phyloP scores from a whole-genome alignment of 1,140 invertebrate species.

The Microvelia longipes region DNA sequence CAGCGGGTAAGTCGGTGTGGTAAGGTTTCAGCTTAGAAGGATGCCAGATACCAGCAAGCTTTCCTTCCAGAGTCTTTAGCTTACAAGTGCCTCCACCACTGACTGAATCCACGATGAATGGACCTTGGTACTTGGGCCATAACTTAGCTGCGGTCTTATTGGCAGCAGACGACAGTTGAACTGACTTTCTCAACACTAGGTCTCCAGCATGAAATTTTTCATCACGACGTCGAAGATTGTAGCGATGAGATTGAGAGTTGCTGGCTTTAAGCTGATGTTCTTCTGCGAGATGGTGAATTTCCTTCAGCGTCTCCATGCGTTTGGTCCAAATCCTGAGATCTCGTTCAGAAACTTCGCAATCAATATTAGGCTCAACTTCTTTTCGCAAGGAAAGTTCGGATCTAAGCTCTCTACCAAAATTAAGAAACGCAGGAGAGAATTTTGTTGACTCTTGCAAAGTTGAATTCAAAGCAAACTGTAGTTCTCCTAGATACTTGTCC shows the following conservation, averaged over 20 bases:
- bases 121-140: too few relatives aligned
- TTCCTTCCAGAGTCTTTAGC: too few relatives aligned
- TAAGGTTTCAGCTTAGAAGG: too few relatives aligned
- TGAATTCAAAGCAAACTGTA: not conserved
- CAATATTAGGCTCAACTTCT: not conserved
- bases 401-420: not conserved
- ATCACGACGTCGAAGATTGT: not conserved
- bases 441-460: not conserved
- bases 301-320: too few relatives aligned
- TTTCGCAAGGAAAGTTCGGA: not conserved
- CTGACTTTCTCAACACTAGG: not conserved
- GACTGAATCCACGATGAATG: too few relatives aligned
- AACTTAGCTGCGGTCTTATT: too few relatives aligned
- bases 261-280: not conserved
- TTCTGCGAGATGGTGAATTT: not conserved
- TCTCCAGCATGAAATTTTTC: not conserved
- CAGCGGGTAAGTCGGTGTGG: too few relatives aligned
- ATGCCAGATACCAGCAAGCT: too few relatives aligned
- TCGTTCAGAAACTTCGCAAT: not conserved
- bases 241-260: not conserved
- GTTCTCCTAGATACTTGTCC: not conserved
- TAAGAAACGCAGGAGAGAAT: not conserved
- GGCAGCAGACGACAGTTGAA: too few relatives aligned
- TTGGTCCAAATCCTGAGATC: not conserved
- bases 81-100: too few relatives aligned